Percentiles rank a stretch among this genome's conserved stretches.
Conservation (phyloP, 1,140 invertebrate genomes). For the Scylla paramamosain region DNA sequence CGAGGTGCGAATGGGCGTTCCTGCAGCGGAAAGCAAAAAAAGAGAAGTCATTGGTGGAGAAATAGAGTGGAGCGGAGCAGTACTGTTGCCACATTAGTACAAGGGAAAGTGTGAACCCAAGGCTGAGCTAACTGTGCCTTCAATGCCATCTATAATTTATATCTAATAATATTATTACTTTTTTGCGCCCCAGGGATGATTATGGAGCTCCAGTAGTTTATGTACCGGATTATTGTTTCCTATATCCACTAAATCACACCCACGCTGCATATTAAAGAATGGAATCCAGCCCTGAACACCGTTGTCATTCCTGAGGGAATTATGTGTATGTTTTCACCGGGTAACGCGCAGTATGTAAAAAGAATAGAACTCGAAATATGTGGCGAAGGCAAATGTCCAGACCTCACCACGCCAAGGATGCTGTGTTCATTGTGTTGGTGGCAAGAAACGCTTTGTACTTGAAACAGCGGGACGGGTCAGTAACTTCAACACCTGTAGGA, state of each 20-base stretch:
- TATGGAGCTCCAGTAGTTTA: background rate
- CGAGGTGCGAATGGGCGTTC: background rate
- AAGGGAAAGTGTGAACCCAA: background rate
- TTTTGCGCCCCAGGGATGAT: background rate
- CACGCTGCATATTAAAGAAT: background rate
- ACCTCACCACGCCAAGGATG: too few species aligned
- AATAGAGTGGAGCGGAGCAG: background rate
- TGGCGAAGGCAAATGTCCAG: too few species aligned
- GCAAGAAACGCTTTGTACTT: too few species aligned
- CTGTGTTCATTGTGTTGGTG: too few species aligned
- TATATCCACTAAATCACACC: background rate
- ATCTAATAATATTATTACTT: background rate
- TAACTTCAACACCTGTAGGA: background rate
- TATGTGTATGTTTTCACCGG: too few species aligned
- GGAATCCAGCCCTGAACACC: background rate
- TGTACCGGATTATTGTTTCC: background rate
- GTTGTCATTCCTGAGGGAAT: background rate
- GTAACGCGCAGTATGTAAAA: too few species aligned
- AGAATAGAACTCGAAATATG: too few species aligned
- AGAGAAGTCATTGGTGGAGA: background rate
- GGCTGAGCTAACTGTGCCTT: background rate
- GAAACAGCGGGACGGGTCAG: background rate
- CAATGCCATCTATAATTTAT: constrained; percentile 2
- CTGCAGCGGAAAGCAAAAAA: background rate
- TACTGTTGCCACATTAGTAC: background rate